Conservation (phyloP, 1,140 invertebrate genomes). For the Ceratina australensis region DNA sequence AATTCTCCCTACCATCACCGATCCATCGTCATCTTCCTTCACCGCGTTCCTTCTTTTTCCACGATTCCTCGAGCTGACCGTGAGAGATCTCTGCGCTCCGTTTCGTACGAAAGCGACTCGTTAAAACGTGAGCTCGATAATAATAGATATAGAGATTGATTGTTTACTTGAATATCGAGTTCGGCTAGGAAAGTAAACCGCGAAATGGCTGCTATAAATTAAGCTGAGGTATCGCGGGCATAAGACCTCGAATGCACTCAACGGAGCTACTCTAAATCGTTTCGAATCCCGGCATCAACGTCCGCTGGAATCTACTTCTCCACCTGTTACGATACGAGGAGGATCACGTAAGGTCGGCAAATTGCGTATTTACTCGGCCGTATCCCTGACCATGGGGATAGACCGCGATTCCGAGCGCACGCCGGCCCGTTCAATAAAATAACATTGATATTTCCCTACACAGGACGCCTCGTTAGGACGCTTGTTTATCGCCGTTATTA, state of each 20-base stretch:
- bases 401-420: slow-evolving; percentile 25
- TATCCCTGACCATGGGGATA: slow-evolving; percentile 58
- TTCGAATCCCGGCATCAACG: background rate
- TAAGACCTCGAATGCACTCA: too few relatives aligned
- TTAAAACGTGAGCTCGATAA: background rate
- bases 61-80: slow-evolving; percentile 57
- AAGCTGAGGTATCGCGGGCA: too few relatives aligned
- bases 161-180: too few relatives aligned
- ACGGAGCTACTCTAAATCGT: background rate
- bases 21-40: background rate
- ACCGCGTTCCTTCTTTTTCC: slow-evolving; percentile 22
- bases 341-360: slow-evolving; percentile 40
- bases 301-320: background rate
- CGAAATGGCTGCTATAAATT: too few relatives aligned
- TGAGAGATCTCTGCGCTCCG: slow-evolving; percentile 67
- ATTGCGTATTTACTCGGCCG: slow-evolving; percentile 66
- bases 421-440: slow-evolving; percentile 67
- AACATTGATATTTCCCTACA: slow-evolving; percentile 72
- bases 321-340: slow-evolving; percentile 54
- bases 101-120: slow-evolving; percentile 37
- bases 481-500: slow-evolving; percentile 72
- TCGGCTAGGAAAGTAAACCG: too few relatives aligned
- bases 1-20: slow-evolving; percentile 20
- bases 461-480: slow-evolving; percentile 59
- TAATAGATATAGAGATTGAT: background rate